Evolutionary conservation across 1,140 invertebrate species (phyloP), one percentile per base, ranked within the genome.

Genomic region (Octopus bimaculoides): DNA sequence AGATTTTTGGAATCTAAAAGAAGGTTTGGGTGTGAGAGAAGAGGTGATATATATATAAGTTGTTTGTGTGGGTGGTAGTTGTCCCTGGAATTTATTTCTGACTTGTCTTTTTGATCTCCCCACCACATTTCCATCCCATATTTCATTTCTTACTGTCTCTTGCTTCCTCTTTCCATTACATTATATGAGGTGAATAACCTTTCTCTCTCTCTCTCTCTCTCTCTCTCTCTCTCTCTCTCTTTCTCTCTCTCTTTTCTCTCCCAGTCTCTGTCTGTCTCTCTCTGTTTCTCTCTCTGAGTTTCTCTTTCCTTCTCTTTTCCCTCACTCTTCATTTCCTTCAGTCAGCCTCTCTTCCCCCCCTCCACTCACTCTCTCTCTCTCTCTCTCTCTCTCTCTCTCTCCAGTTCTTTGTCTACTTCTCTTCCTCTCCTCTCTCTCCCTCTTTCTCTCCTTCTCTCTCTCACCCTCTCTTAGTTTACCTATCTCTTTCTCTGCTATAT

Each of bases 371-470:
- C 4, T 17, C 56, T 74, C 3, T 5, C 1, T 78, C 26, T 52
- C 54, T 14, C 5, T n/a, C 55, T 5, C 55, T 52, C 78, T 76
- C 5, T 20, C 79, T 77, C 74, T 54, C 74, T 77, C 79, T 77
- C 26, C 26, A 41, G 26, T 41, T 14, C 78, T 3, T 12, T 74
- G 14, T 52, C 78, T 78, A 12, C 55, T 74, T 77, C 74, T 54
- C 5, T 77, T 74, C 5, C 79, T 77, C 78, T 56, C 52, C 79
- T 78, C 79, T 80, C 79, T 78, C 75, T 78, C 75, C 75, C 52
- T 78, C 75, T 54, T 52, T 78, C 79, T 80, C 75, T 80, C 75
- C 78, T 41, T 52, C 14, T 2, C 79, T 80, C 52, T 78, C 79
- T 52, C 14, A 78, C 75, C 54, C n/a, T 54, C 75, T 54, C 9